phyloP scores from a whole-genome alignment of 2,113 vertebrate species.

The Tyto alba region DNA sequence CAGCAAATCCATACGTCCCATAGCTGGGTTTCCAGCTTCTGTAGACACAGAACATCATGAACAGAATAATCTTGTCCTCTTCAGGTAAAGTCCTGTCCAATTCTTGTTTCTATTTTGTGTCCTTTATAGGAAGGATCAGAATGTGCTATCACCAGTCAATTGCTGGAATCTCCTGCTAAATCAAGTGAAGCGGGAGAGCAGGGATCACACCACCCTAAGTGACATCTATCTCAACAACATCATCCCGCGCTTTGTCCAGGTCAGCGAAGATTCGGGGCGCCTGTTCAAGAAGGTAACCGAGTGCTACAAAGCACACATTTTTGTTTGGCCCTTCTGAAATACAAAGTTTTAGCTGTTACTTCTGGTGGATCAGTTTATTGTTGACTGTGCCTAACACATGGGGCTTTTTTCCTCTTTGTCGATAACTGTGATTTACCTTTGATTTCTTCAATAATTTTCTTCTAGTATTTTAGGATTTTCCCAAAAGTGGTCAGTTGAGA shows the following conservation, averaged over 20 bases:
- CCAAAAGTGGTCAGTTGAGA: not conserved
- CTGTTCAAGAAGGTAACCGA: conserved; percentile 94
- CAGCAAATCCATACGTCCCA: not conserved
- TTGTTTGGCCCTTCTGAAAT: rapidly evolving
- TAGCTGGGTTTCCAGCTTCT: not conserved
- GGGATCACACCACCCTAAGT: conserved; percentile 93
- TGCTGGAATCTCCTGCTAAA: conserved; percentile 97
- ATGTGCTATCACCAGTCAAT: conserved; percentile 91
- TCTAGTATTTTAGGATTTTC: not conserved
- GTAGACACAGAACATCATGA: rapidly evolving
- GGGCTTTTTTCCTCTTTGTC: not conserved
- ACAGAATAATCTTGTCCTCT: rapidly evolving
- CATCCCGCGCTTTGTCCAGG: conserved; percentile 95
- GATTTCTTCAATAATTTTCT: not conserved
- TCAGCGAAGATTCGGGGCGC: conserved; percentile 94
- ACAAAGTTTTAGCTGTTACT: rapidly evolving
- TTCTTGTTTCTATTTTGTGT: not conserved
- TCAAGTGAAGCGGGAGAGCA: conserved; percentile 96
- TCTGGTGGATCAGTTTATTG: not conserved
- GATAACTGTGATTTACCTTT: not conserved
- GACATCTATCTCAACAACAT: conserved; percentile 99
- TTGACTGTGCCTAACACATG: not conserved
- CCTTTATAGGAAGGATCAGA: conserved; percentile 88
- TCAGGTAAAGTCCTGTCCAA: not conserved
- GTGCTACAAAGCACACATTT: rapidly evolving